Base-by-base conservation (phyloP, 2,888 invertebrate genomes). In the Drosophila rellima region DNA sequence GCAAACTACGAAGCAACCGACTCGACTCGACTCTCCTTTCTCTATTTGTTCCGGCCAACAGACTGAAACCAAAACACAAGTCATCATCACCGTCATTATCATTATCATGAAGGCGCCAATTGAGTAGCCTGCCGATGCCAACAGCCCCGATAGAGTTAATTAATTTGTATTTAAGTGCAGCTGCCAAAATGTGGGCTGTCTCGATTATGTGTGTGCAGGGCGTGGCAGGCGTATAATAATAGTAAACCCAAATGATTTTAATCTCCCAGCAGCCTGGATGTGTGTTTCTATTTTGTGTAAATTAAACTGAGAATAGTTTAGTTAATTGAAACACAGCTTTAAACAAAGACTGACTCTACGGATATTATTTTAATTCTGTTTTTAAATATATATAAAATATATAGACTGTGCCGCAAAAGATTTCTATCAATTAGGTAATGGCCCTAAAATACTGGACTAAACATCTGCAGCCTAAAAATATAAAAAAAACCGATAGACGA, bases 121-220 rank as follows among this genome's bases (percentile, higher is more conserved):
- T 68, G 68, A 68, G 51, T 65, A 50, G 47, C 20, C 44, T n/a
- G 23, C 7, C 50, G 45, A 37, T 11, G 37, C 57, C 61, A 61
- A 31, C 60, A 17, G 47, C 40, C 18, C 35, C 52, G 48, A 80
- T 80, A 48, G 82, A 84, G 78, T 76, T 86, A 86, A 88, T 88
- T 88, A 82, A 87, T 88, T 88, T 88, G 74, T 72, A 84, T 82
- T 79, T 82, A 73, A 70, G 66, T 68, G 54, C 56, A 69, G 70
- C 72, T 72, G 68, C 68, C 68, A 51, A 56, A 68, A 45, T 42
- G 23, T 62, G 29, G 44, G 20, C n/a, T 45, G 10, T 8, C 15
- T 29, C 33, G 37, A 37, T 50, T 37, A 8, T 17, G 8, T 48
- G 17, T 31, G n/a, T 1, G 26, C 2, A 7, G 26, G 63, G 77